Evolutionary conservation across 2,797 vertebrate genomes (phyloP), one percentile per base, ranked within the genome.

Genomic region (Capromys pilorides): DNA sequence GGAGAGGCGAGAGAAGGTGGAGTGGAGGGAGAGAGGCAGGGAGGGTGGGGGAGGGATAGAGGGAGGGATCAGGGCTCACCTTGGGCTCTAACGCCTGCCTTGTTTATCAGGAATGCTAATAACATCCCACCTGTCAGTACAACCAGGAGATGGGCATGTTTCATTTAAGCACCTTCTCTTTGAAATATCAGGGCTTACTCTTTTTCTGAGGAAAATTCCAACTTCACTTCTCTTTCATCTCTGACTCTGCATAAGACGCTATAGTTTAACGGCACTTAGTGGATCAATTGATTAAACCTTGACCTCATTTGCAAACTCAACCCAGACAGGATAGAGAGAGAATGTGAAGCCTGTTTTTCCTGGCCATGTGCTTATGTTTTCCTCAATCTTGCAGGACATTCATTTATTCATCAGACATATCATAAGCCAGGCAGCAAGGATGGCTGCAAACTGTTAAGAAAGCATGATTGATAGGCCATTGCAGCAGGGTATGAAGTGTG

Each of bases 171-270:
- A 51, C 79, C 95, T 88, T 93, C 89, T 90, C 94, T 97, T 95
- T 97, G 95, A 97, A 97, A 96, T 95, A 96, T 88, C 87, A 95
- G 87, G 67, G 82, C 88, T 94, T 92, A 87, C 82, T 94, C 80
- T 96, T 95, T 96, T 95, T 89, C 79, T 92, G 93, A 96, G 77
- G 95, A 97, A 96, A 96, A 96, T 96, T 87, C 77, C 91, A 96
- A 51, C 93, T 97, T 97, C 79, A 49, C 45, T 87, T 93, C 93
- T 95, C 96, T 97, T 97, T 97, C 94, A 97, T 97, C 95, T 97
- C 85, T 85, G 86, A 71, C 31, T 96, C 86, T 88, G 73, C 84
- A 41, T 71, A 87, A 97, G 96, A 95, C 94, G 94, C 94, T 88
- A 41, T 75, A 95, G 87, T 95, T 97, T 95, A 97, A 93, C 13